A percentile compares a stretch with the other conserved stretches of the same genome.
These are phyloP conservation scores for Cephus pygmeus DNA, from an alignment of 2,888 invertebrate genomes.

Conservation along the genomic window DNA sequence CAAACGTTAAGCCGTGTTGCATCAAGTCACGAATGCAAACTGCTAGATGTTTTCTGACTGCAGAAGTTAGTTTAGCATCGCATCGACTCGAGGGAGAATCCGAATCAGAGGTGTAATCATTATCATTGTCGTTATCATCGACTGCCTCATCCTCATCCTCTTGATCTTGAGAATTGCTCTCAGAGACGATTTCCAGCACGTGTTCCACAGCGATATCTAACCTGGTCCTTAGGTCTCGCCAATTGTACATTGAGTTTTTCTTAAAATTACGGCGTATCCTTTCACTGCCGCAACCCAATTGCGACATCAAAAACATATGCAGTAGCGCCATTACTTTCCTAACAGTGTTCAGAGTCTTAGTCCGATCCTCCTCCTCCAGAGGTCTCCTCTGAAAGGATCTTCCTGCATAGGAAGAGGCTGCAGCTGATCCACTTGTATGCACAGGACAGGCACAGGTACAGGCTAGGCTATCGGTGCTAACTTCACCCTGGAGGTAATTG, in stretches of 20 bases:
- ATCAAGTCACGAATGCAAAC: conserved; percentile 91
- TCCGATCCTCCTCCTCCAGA: conserved; percentile 60
- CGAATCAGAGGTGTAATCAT: conserved; percentile 71
- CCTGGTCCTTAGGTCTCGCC: conserved; percentile 94
- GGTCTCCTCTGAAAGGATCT: conserved; percentile 61
- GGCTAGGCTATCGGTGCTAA: conserved; percentile 66
- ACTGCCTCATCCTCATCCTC: conserved; percentile 16
- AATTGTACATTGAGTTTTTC: conserved; percentile 88
- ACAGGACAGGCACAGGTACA: conserved; percentile 68
- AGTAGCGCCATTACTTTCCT: conserved; percentile 89
- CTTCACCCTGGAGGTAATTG: conserved; percentile 88
- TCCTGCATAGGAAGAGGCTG: conserved; percentile 48
- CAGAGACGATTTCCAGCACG: conserved; percentile 67
- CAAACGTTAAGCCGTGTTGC: conserved; percentile 88
- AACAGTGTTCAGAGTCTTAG: conserved; percentile 80
- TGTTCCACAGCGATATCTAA: conserved; percentile 89
- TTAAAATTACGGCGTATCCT: conserved; percentile 83
- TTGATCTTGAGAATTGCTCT: conserved; percentile 39
- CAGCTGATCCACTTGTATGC: conserved; percentile 49
- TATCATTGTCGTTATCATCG: conserved; percentile 54
- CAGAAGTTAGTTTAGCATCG: conserved; percentile 85
- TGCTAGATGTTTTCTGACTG: conserved; percentile 92
- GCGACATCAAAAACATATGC: conserved; percentile 92
- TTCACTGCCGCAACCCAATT: conserved; percentile 87
- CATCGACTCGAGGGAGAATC: conserved; percentile 69